Evolutionary conservation across 2,113 vertebrate species (phyloP), one percentile per base, ranked within the genome.

Genomic region (Micromys minutus): DNA sequence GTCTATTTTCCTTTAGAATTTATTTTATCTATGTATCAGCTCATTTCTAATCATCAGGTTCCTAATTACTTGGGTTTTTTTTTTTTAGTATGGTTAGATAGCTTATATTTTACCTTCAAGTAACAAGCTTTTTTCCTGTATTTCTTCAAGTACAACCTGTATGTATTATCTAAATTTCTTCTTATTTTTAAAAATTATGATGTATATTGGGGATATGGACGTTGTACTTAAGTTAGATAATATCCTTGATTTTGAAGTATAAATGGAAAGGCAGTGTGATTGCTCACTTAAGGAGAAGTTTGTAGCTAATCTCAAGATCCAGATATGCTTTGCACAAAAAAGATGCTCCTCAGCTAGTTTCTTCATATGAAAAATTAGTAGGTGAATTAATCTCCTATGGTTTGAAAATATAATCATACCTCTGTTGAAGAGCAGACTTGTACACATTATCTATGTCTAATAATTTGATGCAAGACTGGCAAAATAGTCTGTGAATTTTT

Each of bases 401-500:
- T 4, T 84, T 95, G 84, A 87, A 36, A 80, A 79, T 75, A 77
- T 94, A 61, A 13, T 94, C 95, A 69, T 81, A 4, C 29, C 57
- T 93, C 19, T 69, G 6, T 87, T 83, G 24, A 91, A 89, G 52
- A 42, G n/a, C 36, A 89, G 26, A 57, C 22, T 42, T 57, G 21
- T 57, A 34, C 24, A 80, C 29, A n/a, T 39, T 12, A 61, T 29
- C 92, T 87, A 65, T 42, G n/a, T 3, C 57, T 83, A 89, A 72
- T 89, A 65, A 88, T 85, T 45, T 89, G 42, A 93, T 55, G 75
- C 12, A 69, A 59, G 8, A 2, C 84, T 94, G 39, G 36, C 29
- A 90, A 77, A 94, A 80, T 87, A 59, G 69, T 92, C 45, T 15
- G 47, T n/a, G 42, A 26, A 65, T 13, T 90, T 93, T 96, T 96